These are phyloP conservation scores for Ambastaia sidthimunki DNA, from an alignment of 2,797 vertebrate species.

Conservation along the genomic window DNA sequence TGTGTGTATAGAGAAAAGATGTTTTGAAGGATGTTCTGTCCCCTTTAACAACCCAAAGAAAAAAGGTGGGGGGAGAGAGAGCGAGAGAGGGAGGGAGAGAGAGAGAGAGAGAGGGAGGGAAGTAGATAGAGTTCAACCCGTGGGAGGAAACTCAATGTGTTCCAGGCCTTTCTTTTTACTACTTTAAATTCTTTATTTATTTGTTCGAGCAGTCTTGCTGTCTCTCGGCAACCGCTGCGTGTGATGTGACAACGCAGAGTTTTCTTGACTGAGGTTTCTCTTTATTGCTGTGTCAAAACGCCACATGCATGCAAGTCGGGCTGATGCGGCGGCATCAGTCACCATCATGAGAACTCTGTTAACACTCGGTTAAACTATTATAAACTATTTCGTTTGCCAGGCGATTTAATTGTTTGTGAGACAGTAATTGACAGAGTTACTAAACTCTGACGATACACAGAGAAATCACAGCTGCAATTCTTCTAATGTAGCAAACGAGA, in stretches of 20 bases:
- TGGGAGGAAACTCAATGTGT: constrained; percentile 45
- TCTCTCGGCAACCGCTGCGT: constrained; percentile 49
- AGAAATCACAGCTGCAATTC: background rate
- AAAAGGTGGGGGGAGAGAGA: no score
- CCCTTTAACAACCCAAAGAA: constrained; percentile 31
- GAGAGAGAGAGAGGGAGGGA: background rate
- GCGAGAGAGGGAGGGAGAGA: no score
- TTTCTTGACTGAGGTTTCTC: constrained; percentile 42
- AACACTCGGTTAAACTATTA: background rate
- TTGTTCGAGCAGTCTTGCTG: constrained; percentile 35
- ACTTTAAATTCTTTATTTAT: constrained; percentile 49
- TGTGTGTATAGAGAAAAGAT: constrained; percentile 10
- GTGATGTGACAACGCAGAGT: constrained; percentile 43
- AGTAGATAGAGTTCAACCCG: constrained; percentile 27
- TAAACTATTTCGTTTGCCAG: background rate
- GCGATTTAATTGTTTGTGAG: background rate
- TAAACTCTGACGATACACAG: background rate
- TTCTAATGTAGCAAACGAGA: background rate
- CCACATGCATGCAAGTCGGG: background rate
- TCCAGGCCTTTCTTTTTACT: constrained; percentile 44
- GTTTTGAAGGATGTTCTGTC: constrained; percentile 33
- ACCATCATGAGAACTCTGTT: background rate
- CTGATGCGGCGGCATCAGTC: background rate
- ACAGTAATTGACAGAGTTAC: background rate
- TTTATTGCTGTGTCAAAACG: constrained; percentile 34